These are phyloP conservation scores for Theocolax elegans DNA, from an alignment of 1,140 invertebrate genomes.

Conservation along the genomic window DNA sequence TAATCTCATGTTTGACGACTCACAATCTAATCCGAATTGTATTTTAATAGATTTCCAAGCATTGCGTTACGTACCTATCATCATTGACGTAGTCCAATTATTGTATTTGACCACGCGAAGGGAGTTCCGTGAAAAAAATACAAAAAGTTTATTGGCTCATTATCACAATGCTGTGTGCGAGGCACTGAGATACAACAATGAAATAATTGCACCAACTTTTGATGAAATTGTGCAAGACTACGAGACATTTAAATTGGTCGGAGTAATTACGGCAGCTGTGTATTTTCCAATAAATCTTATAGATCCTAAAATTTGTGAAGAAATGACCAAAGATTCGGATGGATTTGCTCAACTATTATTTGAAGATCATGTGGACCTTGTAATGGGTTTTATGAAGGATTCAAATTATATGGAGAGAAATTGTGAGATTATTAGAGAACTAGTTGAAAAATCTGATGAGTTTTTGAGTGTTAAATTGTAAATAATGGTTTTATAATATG, in stretches of 20 bases:
- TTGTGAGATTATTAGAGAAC: too few species aligned
- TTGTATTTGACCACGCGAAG: conserved; percentile 56
- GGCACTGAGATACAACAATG: conserved; percentile 40
- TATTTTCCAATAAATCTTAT: conserved; percentile 57
- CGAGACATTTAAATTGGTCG: conserved; percentile 55
- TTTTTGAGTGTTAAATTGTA: too few species aligned
- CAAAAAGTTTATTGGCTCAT: conserved; percentile 53
- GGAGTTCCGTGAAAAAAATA: conserved; percentile 50
- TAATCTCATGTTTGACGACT: conserved; percentile 24
- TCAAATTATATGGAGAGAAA: too few species aligned
- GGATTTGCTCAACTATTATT: conserved; percentile 50
- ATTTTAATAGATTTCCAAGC: conserved; percentile 69
- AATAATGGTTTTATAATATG: too few species aligned
- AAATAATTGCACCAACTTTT: conserved; percentile 48
- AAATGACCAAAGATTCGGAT: conserved; percentile 45
- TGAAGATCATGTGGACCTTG: conserved; percentile 14
- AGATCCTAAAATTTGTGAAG: conserved; percentile 45
- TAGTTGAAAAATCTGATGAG: too few species aligned
- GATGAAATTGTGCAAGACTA: conserved; percentile 52
- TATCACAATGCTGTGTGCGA: conserved; percentile 57
- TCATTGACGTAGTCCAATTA: conserved; percentile 62
- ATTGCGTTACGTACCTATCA: conserved; percentile 68
- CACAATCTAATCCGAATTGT: conserved; percentile 61
- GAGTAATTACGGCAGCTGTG: conserved; percentile 49
- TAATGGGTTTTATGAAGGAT: not conserved